Percentiles rank a stretch among this genome's conserved stretches.
These are phyloP conservation scores for Grus americana DNA, from an alignment of 2,113 vertebrate species.

Conservation along the genomic window DNA sequence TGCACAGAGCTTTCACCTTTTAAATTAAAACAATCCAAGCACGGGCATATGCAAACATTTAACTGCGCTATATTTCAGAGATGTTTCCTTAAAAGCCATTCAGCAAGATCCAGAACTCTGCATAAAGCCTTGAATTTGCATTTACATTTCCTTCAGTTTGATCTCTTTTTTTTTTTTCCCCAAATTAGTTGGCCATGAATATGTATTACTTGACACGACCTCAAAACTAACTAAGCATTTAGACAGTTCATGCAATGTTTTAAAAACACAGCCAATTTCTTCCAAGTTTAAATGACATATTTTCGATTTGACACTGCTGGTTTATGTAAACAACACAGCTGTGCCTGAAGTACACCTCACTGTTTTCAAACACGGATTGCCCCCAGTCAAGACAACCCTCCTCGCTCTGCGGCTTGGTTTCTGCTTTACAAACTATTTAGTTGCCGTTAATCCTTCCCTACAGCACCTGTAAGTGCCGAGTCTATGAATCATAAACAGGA, in stretches of 20 bases:
- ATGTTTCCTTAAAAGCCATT: background rate
- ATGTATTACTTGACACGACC: background rate
- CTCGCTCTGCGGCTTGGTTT: background rate
- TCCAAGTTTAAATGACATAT: background rate
- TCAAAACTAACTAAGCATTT: constrained; percentile 6
- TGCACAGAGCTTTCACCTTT: constrained; percentile 17
- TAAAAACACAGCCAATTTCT: background rate
- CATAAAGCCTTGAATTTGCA: background rate
- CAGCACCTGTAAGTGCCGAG: background rate
- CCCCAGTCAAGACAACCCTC: background rate
- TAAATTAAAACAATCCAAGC: background rate
- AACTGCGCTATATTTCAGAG: background rate
- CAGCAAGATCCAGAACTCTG: background rate
- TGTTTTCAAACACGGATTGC: background rate
- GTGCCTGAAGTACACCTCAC: background rate
- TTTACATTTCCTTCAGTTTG: background rate
- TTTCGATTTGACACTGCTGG: background rate
- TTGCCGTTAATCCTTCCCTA: background rate
- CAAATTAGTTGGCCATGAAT: background rate
- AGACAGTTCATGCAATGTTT: background rate
- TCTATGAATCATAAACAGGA: background rate
- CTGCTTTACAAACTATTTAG: background rate
- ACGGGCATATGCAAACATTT: background rate
- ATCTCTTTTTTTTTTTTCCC: background rate
- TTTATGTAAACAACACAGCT: background rate